Conservation (phyloP, 2,888 invertebrate species). For the Aricia artaxerxes region DNA sequence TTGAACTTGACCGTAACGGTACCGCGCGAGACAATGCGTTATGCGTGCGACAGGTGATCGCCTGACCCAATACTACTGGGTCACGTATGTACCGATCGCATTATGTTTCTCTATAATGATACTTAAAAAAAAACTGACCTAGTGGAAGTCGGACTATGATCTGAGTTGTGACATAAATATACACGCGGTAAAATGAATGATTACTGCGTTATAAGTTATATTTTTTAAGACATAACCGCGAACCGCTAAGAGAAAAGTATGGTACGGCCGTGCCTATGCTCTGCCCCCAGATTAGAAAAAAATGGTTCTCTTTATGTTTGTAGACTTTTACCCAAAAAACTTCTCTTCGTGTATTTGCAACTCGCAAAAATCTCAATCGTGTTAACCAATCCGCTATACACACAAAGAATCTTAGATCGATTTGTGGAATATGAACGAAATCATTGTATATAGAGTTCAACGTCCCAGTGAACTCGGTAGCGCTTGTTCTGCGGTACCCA, state of each 20-base stretch:
- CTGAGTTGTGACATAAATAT: no score
- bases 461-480: slow-evolving; percentile 32
- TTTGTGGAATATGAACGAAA: slow-evolving; percentile 28
- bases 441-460: background rate
- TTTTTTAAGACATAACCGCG: no score
- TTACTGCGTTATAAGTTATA: no score
- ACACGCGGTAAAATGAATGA: no score
- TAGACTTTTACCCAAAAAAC: background rate
- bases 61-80: slow-evolving; percentile 73
- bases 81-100: slow-evolving; percentile 3
- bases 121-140: no score
- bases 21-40: slow-evolving; percentile 74
- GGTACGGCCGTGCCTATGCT: no score
- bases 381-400: background rate
- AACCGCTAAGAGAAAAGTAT: no score
- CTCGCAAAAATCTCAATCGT: background rate
- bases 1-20: slow-evolving; percentile 58
- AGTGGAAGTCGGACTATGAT: no score
- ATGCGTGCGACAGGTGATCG: slow-evolving; percentile 78
- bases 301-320: background rate
- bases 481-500: slow-evolving; percentile 47
- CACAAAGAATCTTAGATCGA: slow-evolving; percentile 25
- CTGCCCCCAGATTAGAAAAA: background rate
- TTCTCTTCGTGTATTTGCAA: background rate
- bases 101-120: background rate